Base-by-base conservation (phyloP, 2,797 vertebrate genomes). In the Sebastiscus tertius region DNA sequence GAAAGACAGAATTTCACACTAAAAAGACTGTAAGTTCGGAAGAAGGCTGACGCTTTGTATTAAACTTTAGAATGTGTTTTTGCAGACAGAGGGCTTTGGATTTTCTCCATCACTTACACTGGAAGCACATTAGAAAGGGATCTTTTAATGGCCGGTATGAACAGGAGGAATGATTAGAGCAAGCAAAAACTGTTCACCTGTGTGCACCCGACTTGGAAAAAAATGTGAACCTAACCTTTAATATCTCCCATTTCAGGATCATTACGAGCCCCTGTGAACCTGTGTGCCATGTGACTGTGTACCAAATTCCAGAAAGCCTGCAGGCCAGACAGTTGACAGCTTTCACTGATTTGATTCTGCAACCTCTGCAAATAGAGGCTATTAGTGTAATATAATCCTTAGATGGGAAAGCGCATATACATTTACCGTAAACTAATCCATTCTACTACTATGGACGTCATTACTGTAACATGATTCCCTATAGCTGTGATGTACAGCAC, bases 291-390 rank as follows among this genome's bases (percentile, higher is more conserved):
- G 8, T 76, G 77, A 76, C 10, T 58, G 78, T 78, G 89, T 76
- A 90, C 75, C 91, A 88, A 90, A 94, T 91, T 89, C 78, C 92
- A 93, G 85, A 88, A 90, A 92, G 89, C 91, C 89, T 69, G 49
- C 79, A 84, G 83, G 85, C 67, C 79, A 64, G 74, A 81, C 68
- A 63, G 69, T 68, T 83, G 74, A 84, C 76, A 87, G 62, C 74
- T 65, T 85, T 79, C 60, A 70, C 67, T 59, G 52, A 79, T 76
- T 55, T 71, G 36, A 87, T 71, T 88, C 71, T 79, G 75, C 65
- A 80, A 27, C 63, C 60, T 63, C 81, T 81, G 75, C 79, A 89
- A 91, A 89, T 83, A 87, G 67, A 87, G 82, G 63, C 82, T 84
- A 70, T 88, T 91, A 80, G 68, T 77, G 91, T 72, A 88, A 93